A percentile compares a stretch with the other conserved stretches of the same genome.
Conservation (phyloP, 2,888 invertebrate species). For the Orgyia antiqua region DNA sequence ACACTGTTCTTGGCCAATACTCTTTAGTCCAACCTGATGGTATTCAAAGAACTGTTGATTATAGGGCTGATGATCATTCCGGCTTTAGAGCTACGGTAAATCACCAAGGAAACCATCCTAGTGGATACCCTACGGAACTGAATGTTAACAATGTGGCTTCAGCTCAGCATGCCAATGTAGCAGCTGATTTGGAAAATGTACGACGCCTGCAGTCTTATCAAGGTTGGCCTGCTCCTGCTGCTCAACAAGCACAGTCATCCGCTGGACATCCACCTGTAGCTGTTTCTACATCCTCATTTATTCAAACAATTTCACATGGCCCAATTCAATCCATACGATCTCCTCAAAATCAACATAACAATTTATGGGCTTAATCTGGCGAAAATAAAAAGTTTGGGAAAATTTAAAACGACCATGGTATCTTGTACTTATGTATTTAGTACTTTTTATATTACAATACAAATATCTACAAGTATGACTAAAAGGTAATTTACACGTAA, state of each 20-base stretch:
- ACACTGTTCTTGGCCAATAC: slow-evolving; percentile 74
- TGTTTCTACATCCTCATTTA: slow-evolving; percentile 48
- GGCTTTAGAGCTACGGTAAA: slow-evolving; percentile 76
- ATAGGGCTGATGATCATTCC: slow-evolving; percentile 70
- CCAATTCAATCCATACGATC: slow-evolving; percentile 19
- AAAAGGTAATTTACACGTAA: slow-evolving; percentile 39
- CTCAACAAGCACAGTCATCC: slow-evolving; percentile 25
- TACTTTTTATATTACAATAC: slow-evolving; percentile 15
- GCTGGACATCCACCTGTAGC: slow-evolving; percentile 40
- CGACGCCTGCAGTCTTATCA: slow-evolving; percentile 11
- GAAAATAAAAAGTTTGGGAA: neutral
- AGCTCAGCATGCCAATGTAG: slow-evolving; percentile 6
- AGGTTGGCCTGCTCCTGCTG: slow-evolving; percentile 16
- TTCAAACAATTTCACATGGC: slow-evolving; percentile 43
- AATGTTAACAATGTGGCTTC: slow-evolving; percentile 8
- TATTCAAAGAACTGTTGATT: slow-evolving; percentile 72
- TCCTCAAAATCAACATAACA: slow-evolving; percentile 7
- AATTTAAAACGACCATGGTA: slow-evolving; percentile 16
- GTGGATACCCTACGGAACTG: slow-evolving; percentile 6
- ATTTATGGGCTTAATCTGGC: slow-evolving; percentile 41
- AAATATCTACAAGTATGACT: slow-evolving; percentile 33
- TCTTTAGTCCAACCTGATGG: slow-evolving; percentile 76
- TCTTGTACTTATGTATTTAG: slow-evolving; percentile 47
- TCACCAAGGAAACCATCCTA: slow-evolving; percentile 38
- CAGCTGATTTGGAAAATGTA: neutral